Base-by-base conservation (phyloP, 2,113 vertebrate species). In the Fulica atra region DNA sequence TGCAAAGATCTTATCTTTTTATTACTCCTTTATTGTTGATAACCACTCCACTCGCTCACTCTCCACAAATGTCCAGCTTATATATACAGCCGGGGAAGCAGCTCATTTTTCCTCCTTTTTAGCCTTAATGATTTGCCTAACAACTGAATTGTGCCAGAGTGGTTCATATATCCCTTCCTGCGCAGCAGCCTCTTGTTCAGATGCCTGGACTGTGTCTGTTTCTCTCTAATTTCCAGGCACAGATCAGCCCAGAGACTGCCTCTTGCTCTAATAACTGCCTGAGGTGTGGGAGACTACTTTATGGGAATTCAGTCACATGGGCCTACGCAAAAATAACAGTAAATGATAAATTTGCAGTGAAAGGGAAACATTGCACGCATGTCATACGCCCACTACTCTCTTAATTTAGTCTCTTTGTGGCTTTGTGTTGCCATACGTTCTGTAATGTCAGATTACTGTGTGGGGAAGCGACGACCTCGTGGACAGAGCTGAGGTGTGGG, bases 1-100 rank as follows among this genome's bases (percentile, higher is more conserved):
- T 95, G 92, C 94, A 93, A 92, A 94, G 96, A 97, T 97, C 96
- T 97, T 96, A 97, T 96, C 96, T 96, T 95, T 97, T 96, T 95
- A 95, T 96, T 96, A 86, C 92, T 69, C 72, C 89, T 90, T 94
- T 93, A 96, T 87, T 94, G 96, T 92, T 81, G 96, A 91, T 92
- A 95, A 79, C 81, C 73, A 64, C 88, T 81, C 21, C 36, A 50
- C 77, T 95, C 66, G 11, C 74, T 96, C 94, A 86, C 77, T 84
- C 72, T 92, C 96, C 56, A 48, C 94, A 89, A 84, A 92, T 29
- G 91, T 90, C 95, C 90, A 50, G 57, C 48, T 88, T 93, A 79
- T 87, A 93, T 86, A 86, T 60, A 95, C 89, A 92, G 17, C 50
- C 9, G 1, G 12, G 64, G 35, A 87, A 90, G 57, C 70, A 48